phyloP scores from a whole-genome alignment of 1,140 invertebrate genomes.

The Venturia canescens region DNA sequence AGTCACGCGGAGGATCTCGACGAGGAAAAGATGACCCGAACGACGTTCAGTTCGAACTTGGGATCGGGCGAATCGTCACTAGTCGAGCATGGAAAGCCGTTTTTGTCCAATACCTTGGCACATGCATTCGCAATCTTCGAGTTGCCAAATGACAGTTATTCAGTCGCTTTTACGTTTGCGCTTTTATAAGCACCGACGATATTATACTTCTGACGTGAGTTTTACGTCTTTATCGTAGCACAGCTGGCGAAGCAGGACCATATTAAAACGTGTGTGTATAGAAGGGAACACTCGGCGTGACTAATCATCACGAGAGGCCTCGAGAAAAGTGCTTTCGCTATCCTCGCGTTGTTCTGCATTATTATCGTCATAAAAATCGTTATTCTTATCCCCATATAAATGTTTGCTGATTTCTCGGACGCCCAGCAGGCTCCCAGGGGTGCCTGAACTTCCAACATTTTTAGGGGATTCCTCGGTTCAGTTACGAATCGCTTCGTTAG shows the following conservation, averaged over 20 bases:
- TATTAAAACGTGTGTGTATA: background rate
- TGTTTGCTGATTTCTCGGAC: background rate
- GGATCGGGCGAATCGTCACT: no score
- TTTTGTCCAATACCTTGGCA: no score
- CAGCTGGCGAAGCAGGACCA: background rate
- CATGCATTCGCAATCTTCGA: no score
- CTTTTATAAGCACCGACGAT: no score
- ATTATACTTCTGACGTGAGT: no score
- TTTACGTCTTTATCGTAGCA: background rate
- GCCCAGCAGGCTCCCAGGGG: background rate
- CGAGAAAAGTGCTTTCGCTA: constrained; percentile 11
- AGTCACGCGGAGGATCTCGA: no score
- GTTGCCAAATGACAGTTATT: no score
- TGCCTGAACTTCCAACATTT: background rate
- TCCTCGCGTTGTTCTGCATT: constrained; percentile 6
- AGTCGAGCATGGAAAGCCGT: no score
- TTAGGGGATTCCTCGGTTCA: background rate
- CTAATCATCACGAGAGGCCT: background rate
- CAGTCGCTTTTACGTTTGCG: no score
- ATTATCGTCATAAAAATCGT: background rate
- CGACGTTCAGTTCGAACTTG: no score
- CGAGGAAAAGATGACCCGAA: no score
- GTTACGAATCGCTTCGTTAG: background rate
- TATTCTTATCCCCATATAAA: background rate
- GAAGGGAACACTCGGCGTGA: background rate